Conservation (phyloP, 2,888 invertebrate species). For the Torymus texanus region DNA sequence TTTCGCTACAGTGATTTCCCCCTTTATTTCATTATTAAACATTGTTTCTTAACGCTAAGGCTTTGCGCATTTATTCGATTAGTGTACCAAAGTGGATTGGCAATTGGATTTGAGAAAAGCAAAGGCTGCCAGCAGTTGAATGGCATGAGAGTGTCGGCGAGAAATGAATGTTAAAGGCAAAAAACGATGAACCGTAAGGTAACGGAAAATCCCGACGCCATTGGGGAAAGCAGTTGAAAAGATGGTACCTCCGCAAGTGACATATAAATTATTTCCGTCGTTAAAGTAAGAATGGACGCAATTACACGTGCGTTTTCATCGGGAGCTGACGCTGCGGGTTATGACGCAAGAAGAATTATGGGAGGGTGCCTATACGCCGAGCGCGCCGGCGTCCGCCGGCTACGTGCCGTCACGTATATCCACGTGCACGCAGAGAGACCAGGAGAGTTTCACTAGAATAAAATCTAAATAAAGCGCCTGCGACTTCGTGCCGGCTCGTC, state of each 20-base stretch:
- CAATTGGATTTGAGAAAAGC: too few relatives aligned
- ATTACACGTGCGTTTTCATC: slow-evolving; percentile 38
- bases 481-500: slow-evolving; percentile 45
- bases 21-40: too few relatives aligned
- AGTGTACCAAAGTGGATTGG: too few relatives aligned
- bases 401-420: slow-evolving; percentile 69
- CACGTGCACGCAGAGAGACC: slow-evolving; percentile 29
- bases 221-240: not conserved
- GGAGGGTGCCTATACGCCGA: not conserved
- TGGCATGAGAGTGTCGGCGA: too few relatives aligned
- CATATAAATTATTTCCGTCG: slow-evolving; percentile 12
- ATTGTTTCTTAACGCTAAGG: too few relatives aligned
- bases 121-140: too few relatives aligned
- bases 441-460: slow-evolving; percentile 63
- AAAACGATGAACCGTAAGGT: too few relatives aligned
- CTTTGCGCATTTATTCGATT: too few relatives aligned
- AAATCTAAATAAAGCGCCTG: slow-evolving; percentile 69
- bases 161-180: too few relatives aligned
- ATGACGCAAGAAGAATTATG: slow-evolving; percentile 42
- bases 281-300: slow-evolving; percentile 17
- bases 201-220: too few relatives aligned
- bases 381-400: slow-evolving; percentile 47
- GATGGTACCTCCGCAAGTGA: not conserved
- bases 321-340: not conserved
- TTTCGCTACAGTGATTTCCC: too few relatives aligned